Base-by-base conservation (phyloP, 1,140 invertebrate genomes). In the Dendrolimus punctatus region DNA sequence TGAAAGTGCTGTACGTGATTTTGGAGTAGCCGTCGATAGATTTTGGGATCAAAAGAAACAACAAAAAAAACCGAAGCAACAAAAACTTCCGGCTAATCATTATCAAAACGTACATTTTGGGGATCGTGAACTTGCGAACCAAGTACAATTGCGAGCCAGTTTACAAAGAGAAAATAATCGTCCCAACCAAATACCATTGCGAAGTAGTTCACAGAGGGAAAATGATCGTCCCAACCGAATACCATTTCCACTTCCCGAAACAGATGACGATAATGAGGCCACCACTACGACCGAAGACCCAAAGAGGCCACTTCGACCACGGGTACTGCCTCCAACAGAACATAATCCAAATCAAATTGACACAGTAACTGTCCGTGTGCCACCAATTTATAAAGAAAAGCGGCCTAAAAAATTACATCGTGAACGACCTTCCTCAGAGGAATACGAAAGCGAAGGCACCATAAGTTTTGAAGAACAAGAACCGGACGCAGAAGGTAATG, bases 291-390 rank as follows among this genome's bases (percentile, higher is more conserved):
- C 87, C 0, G 76, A 86, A 53, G 76, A 87, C 52, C 87, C 85
- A 3, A 71, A 71, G 10, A 64, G 73, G 45, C 63, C 68, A 5
- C 62, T 88, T 9, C 72, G 73, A 42, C 85, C 87, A 0, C 75
- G 81, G 6, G 78, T 88, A 6, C 57, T 87, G 6, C 86, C 86
- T 0, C 86, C 85, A 0, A 87, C 85, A 1, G 85, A 88, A 56
- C 79, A 88, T 40, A 84, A 88, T 52, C 86, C 86, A 0, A 77
- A 76, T 8, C 76, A 86, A 60, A 88, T 88, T 6, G 86, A 88
- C 49, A 88, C 87, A 3, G 73, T 88, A 1, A 87, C 87, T 6
- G 87, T 88, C 8, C 60, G 83, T 39, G 82, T 88, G 36, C 87
- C 87, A 0, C 85, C 87, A 0, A 87, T 88, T 49, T 85, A 86